phyloP scores from a whole-genome alignment of 2,888 invertebrate genomes.

The Neoascia interrupta region DNA sequence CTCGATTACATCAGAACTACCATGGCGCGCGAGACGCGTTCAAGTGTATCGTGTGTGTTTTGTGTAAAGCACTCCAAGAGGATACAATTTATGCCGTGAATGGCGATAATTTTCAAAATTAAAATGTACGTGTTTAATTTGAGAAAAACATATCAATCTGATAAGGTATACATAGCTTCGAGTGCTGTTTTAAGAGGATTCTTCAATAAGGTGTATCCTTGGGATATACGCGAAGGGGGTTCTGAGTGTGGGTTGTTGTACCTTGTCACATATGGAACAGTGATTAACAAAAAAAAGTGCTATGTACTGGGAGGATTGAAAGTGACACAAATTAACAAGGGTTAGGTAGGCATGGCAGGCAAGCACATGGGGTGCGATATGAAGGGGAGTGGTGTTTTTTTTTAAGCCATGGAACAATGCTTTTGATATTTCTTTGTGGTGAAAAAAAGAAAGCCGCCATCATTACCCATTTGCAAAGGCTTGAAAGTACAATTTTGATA shows the following conservation, averaged over 20 bases:
- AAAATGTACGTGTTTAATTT: slow-evolving; percentile 70
- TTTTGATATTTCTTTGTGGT: too few species aligned
- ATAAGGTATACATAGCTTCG: slow-evolving; percentile 53
- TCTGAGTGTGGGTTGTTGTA: too few species aligned
- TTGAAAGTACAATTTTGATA: too few species aligned
- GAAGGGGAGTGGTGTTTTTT: too few species aligned
- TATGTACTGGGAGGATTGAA: slow-evolving; percentile 30
- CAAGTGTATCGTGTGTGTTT: slow-evolving; percentile 46
- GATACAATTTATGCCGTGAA: slow-evolving; percentile 63
- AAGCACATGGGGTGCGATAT: too few species aligned
- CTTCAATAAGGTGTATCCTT: slow-evolving; percentile 59
- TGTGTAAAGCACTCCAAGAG: slow-evolving; percentile 26
- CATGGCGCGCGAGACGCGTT: slow-evolving; percentile 20
- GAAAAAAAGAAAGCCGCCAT: too few species aligned
- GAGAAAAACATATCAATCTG: slow-evolving; percentile 69
- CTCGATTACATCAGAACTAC: slow-evolving; percentile 59
- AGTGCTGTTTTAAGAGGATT: slow-evolving; percentile 62
- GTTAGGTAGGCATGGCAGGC: too few species aligned
- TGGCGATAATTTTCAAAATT: slow-evolving; percentile 69
- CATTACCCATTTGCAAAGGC: too few species aligned
- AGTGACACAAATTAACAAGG: slow-evolving; percentile 22
- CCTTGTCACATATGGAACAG: slow-evolving; percentile 49
- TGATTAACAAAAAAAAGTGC: slow-evolving; percentile 61
- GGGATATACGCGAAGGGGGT: neutral
- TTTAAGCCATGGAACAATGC: too few species aligned